These are phyloP conservation scores for Cyprinodon variegatus DNA, from an alignment of 2,113 vertebrate species.

Conservation along the genomic window DNA sequence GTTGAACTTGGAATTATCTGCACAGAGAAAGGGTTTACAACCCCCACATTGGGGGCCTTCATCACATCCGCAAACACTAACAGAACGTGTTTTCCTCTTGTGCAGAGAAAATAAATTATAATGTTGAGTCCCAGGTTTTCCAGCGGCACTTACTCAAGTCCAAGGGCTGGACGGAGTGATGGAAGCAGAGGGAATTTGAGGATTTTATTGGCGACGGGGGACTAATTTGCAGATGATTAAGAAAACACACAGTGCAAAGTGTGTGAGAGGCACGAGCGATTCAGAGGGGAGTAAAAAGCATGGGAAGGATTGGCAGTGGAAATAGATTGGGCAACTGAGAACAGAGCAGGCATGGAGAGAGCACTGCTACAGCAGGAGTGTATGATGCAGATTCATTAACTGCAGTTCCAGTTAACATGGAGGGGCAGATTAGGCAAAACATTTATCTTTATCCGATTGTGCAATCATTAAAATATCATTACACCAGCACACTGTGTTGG, in stretches of 20 bases:
- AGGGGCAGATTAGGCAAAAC: conserved; percentile 45
- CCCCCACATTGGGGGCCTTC: conserved; percentile 50
- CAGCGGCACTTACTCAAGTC: conserved; percentile 37
- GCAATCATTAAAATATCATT: conserved; percentile 60
- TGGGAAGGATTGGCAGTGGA: conserved; percentile 24
- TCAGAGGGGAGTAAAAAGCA: conserved; percentile 12
- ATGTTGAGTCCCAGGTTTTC: conserved; percentile 57
- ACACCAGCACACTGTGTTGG: conserved; percentile 40
- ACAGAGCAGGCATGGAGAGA: conserved; percentile 21
- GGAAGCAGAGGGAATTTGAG: conserved; percentile 54
- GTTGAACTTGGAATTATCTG: conserved; percentile 61
- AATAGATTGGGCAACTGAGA: conserved; percentile 18
- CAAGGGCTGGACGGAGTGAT: conserved; percentile 7
- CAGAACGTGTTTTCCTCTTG: conserved; percentile 52
- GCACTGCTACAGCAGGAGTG: conserved; percentile 28
- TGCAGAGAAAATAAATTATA: conserved; percentile 63
- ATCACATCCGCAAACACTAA: conserved; percentile 71
- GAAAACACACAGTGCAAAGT: conserved; percentile 72
- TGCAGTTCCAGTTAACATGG: conserved; percentile 18
- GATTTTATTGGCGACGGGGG: conserved; percentile 65
- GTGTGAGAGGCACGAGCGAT: conserved; percentile 39
- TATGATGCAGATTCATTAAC: conserved; percentile 35
- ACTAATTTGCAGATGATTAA: conserved; percentile 75
- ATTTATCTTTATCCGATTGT: conserved; percentile 62
- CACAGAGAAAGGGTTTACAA: conserved; percentile 49